Conservation (phyloP, 2,797 vertebrate genomes). For the Craterocephalus amniculus region DNA sequence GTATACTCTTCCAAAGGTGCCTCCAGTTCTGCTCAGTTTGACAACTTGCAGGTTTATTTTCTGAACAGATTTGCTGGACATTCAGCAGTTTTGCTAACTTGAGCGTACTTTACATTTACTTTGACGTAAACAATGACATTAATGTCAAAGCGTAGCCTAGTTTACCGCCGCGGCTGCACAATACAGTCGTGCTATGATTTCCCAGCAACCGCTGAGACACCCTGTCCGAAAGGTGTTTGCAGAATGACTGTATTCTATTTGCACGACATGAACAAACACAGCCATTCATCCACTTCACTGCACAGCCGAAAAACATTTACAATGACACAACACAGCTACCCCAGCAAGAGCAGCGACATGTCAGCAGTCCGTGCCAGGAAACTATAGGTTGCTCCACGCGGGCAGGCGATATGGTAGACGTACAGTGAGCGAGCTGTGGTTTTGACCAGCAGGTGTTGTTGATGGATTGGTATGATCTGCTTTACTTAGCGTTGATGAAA, state of each 20-base stretch:
- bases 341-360: constrained; percentile 56
- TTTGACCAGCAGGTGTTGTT: constrained; percentile 66
- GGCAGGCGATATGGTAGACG: constrained; percentile 50
- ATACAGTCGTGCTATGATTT: constrained; percentile 56
- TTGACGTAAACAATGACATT: constrained; percentile 44
- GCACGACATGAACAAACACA: constrained; percentile 51
- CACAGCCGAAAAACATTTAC: constrained; percentile 51
- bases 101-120: constrained; percentile 31
- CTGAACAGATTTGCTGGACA: constrained; percentile 4
- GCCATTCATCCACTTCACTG: constrained; percentile 41
- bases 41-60: constrained; percentile 23
- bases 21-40: not conserved
- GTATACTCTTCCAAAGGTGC: constrained; percentile 2
- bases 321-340: constrained; percentile 60
- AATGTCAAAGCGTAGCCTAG: constrained; percentile 48
- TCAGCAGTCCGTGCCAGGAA: constrained; percentile 58
- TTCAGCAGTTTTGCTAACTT: constrained; percentile 19
- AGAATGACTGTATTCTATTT: constrained; percentile 68
- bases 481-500: constrained; percentile 72
- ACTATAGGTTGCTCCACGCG: constrained; percentile 51
- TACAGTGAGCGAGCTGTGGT: constrained; percentile 49
- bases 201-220: constrained; percentile 62
- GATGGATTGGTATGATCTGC: constrained; percentile 70
- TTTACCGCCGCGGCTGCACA: constrained; percentile 34
- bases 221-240: constrained; percentile 58